Conservation (phyloP, 2,797 vertebrate genomes). For the Megalops cyprinoides region DNA sequence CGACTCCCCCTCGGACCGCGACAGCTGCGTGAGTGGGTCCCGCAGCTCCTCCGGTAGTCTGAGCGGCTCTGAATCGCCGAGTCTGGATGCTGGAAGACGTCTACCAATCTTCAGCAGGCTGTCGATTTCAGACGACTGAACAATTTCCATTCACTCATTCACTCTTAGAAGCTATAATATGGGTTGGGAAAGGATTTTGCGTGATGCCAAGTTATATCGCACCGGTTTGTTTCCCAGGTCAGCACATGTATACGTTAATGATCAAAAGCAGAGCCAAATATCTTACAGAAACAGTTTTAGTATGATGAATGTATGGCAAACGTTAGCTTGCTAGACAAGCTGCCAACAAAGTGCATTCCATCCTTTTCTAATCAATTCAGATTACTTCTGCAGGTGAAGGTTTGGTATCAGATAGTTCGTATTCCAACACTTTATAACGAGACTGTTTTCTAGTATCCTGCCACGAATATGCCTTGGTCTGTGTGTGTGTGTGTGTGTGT, state of each 20-base stretch:
- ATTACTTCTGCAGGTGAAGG: conserved; percentile 61
- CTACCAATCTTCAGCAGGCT: conserved; percentile 93
- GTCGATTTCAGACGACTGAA: conserved; percentile 84
- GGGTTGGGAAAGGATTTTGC: conserved; percentile 49
- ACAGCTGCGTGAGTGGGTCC: conserved; percentile 89
- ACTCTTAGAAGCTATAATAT: conserved; percentile 39
- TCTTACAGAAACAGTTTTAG: neutral
- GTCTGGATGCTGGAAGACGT: conserved; percentile 82
- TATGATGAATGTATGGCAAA: neutral
- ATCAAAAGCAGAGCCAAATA: conserved; percentile 16
- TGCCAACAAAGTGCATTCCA: conserved; percentile 78
- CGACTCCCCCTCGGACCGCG: conserved; percentile 86
- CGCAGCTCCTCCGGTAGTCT: conserved; percentile 86
- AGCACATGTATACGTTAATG: conserved; percentile 26
- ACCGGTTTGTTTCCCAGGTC: conserved; percentile 48
- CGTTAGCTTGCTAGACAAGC: neutral
- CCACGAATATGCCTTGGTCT: conserved; percentile 97
- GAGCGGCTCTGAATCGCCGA: conserved; percentile 85
- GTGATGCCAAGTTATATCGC: conserved; percentile 31
- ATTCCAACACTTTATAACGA: too few species aligned
- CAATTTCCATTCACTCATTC: conserved; percentile 28
- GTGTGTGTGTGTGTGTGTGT: conserved; percentile 67
- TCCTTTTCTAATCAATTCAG: conserved; percentile 73
- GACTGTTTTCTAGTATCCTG: conserved; percentile 81
- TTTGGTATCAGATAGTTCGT: conserved; percentile 66